Evolutionary conservation across 1,140 invertebrate genomes (phyloP).

Genomic region (Trichonephila clavata): DNA sequence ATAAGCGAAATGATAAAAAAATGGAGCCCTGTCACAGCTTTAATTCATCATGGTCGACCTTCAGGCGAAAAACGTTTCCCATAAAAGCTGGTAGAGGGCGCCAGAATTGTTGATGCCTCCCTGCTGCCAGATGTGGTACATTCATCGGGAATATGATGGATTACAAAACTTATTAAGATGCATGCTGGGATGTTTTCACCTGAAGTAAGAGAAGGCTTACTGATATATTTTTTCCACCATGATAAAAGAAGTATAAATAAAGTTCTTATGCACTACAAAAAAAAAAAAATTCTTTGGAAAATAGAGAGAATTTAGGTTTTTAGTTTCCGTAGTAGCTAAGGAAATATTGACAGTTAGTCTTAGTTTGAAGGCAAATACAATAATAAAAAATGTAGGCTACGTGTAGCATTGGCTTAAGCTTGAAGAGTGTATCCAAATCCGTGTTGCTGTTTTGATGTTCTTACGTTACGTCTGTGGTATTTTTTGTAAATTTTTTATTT

Average conservation of each 20-base stretch:
- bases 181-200: conserved; percentile 64
- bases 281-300: conserved; percentile 53
- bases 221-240: neutral
- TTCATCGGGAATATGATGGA: conserved; percentile 72
- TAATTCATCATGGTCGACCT: conserved; percentile 58
- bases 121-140: conserved; percentile 57
- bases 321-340: neutral
- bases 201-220: conserved; percentile 41
- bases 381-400: neutral
- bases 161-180: conserved; percentile 73
- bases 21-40: conserved; percentile 61
- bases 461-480: neutral
- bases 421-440: neutral
- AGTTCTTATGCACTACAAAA: neutral
- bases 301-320: conserved; percentile 40
- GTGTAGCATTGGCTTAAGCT: neutral
- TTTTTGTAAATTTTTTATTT: neutral
- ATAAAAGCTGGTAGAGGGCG: conserved; percentile 53
- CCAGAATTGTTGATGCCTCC: conserved; percentile 36
- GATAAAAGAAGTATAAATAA: conserved; percentile 37
- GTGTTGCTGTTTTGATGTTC: neutral
- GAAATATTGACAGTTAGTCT: conserved; percentile 46
- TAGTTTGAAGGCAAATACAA: neutral
- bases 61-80: conserved; percentile 45
- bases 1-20: conserved; percentile 51